These are phyloP conservation scores for Theristicus caerulescens DNA, from an alignment of 2,113 vertebrate species.

Conservation along the genomic window DNA sequence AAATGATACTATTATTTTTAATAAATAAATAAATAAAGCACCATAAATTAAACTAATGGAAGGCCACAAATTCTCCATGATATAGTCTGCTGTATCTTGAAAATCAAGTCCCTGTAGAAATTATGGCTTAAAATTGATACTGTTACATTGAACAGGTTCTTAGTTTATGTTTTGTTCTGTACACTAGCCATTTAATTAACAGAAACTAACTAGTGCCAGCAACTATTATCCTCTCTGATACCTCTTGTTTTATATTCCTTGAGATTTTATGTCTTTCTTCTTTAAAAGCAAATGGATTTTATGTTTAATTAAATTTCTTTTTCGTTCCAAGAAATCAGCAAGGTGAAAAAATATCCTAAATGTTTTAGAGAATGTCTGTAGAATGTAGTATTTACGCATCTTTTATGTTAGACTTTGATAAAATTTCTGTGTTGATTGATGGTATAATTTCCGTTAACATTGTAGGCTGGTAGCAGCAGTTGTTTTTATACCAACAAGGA, in stretches of 20 bases:
- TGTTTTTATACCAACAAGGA: neutral
- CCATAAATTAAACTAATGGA: neutral
- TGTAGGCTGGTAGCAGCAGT: neutral
- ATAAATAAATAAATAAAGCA: neutral
- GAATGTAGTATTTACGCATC: neutral
- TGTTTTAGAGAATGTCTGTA: neutral
- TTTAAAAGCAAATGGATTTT: neutral
- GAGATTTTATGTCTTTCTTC: neutral
- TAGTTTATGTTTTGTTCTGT: neutral
- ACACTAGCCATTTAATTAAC: neutral
- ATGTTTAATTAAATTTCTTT: neutral
- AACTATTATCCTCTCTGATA: neutral
- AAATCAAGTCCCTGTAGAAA: conserved; percentile 13
- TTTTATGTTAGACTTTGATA: neutral
- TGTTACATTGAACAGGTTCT: neutral
- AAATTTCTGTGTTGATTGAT: neutral
- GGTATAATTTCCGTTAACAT: neutral
- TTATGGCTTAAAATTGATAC: neutral
- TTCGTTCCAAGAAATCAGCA: neutral
- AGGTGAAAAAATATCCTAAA: neutral
- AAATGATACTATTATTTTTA: neutral
- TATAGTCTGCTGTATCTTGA: neutral
- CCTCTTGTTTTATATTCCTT: neutral
- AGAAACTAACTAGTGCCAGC: neutral
- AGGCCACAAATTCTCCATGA: neutral